A percentile compares a stretch with the other conserved stretches of the same genome.
Conservation (phyloP, 2,888 invertebrate genomes). For the Dioctria rufipes region DNA sequence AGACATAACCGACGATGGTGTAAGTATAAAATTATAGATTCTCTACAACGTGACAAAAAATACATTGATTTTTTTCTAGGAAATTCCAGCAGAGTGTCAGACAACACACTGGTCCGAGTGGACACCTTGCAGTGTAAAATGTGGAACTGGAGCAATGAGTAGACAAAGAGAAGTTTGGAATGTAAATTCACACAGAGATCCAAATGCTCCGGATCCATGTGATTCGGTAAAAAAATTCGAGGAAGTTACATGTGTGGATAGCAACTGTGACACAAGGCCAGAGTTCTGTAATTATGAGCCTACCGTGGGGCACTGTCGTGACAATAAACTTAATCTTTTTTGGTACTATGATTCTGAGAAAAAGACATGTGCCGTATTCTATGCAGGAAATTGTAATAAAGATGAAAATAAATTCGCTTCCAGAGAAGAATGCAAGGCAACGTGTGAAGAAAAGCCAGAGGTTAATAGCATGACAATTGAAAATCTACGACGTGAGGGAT, state of each 20-base stretch:
- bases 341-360: slow-evolving; percentile 86
- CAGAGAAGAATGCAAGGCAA: slow-evolving; percentile 78
- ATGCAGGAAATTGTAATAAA: slow-evolving; percentile 80
- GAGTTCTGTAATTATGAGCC: slow-evolving; percentile 66
- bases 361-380: slow-evolving; percentile 87
- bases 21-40: slow-evolving; percentile 59
- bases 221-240: slow-evolving; percentile 66
- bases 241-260: slow-evolving; percentile 65
- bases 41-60: neutral
- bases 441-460: slow-evolving; percentile 72
- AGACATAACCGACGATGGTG: slow-evolving; percentile 63
- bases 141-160: slow-evolving; percentile 81
- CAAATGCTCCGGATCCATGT: slow-evolving; percentile 65
- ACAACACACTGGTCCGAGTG: slow-evolving; percentile 84
- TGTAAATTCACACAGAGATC: slow-evolving; percentile 28
- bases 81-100: slow-evolving; percentile 73
- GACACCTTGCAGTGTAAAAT: slow-evolving; percentile 85
- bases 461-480: slow-evolving; percentile 53
- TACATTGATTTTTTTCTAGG: slow-evolving; percentile 57
- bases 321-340: slow-evolving; percentile 76
- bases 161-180: slow-evolving; percentile 72
- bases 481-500: slow-evolving; percentile 10
- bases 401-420: slow-evolving; percentile 87
- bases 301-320: slow-evolving; percentile 82
- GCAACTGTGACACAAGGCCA: slow-evolving; percentile 67